Evolutionary conservation across 2,797 vertebrate genomes (phyloP).

Genomic region (Gallinago stenura): DNA sequence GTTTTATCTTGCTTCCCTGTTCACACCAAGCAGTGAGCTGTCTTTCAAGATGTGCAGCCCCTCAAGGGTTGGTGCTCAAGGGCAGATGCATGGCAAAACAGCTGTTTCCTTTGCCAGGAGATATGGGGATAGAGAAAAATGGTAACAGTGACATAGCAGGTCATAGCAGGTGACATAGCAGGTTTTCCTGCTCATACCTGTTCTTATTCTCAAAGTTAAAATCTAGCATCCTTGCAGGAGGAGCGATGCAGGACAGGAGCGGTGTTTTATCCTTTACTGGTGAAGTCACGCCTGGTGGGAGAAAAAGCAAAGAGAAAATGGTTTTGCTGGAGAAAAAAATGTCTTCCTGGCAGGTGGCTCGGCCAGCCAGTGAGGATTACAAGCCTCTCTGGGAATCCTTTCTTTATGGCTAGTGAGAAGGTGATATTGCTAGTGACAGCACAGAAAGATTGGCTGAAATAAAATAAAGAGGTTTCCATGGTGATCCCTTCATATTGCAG

Average conservation of each 20-base stretch:
- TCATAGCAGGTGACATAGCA: background rate
- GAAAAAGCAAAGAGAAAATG: background rate
- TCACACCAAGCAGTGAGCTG: background rate
- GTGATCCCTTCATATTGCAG: conserved; percentile 66
- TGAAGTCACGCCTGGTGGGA: background rate
- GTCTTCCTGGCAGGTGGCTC: background rate
- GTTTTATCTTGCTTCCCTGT: background rate
- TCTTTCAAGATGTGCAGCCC: background rate
- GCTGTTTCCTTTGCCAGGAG: background rate
- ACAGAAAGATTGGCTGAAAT: conserved; percentile 59
- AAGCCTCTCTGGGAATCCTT: conserved; percentile 40
- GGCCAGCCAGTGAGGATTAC: background rate
- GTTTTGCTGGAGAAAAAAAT: background rate
- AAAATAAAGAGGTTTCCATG: conserved; percentile 74
- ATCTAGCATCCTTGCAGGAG: background rate
- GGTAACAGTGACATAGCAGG: background rate
- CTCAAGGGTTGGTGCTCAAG: background rate
- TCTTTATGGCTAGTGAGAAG: conserved; percentile 54
- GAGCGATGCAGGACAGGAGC: background rate
- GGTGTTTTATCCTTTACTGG: background rate
- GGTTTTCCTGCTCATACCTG: background rate
- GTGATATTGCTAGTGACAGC: conserved; percentile 66
- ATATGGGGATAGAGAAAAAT: background rate
- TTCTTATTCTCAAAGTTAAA: background rate
- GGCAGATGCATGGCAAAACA: background rate